A percentile compares a stretch with the other conserved stretches of the same genome.
phyloP scores from a whole-genome alignment of 2,888 invertebrate genomes.

The Nesidiocoris tenuis region DNA sequence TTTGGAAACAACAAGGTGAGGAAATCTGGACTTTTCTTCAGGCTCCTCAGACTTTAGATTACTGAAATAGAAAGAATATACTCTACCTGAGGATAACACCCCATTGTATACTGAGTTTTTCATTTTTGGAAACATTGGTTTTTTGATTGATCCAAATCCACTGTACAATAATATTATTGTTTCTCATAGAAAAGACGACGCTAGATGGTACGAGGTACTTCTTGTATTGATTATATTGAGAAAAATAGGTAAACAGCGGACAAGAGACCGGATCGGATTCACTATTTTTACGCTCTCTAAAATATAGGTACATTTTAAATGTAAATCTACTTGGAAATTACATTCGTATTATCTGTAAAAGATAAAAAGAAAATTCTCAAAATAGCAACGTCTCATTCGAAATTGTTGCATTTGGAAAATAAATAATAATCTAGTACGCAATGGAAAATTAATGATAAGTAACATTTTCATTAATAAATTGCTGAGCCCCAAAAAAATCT shows the following conservation, averaged over 20 bases:
- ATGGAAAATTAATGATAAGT: neutral
- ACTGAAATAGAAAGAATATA: too few relatives aligned
- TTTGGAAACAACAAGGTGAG: too few relatives aligned
- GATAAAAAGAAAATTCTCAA: neutral
- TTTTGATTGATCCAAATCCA: neutral
- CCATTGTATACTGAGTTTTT: too few relatives aligned
- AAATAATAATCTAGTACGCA: too few relatives aligned
- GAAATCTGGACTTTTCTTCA: too few relatives aligned
- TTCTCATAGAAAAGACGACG: neutral
- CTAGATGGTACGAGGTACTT: neutral
- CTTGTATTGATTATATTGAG: neutral
- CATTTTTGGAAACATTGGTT: neutral
- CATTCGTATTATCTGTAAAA: neutral
- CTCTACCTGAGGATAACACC: too few relatives aligned
- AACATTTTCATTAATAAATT: neutral
- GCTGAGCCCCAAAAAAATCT: neutral
- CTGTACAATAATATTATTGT: neutral
- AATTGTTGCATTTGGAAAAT: too few relatives aligned
- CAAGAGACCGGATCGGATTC: neutral
- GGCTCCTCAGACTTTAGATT: too few relatives aligned
- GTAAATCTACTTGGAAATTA: neutral
- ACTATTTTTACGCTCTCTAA: neutral
- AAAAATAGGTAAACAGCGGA: neutral
- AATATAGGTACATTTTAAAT: neutral
- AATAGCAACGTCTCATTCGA: neutral